Percentiles rank a stretch among this genome's conserved stretches.
phyloP scores from a whole-genome alignment of 2,888 invertebrate species.

The Eugnorisma glareosa region DNA sequence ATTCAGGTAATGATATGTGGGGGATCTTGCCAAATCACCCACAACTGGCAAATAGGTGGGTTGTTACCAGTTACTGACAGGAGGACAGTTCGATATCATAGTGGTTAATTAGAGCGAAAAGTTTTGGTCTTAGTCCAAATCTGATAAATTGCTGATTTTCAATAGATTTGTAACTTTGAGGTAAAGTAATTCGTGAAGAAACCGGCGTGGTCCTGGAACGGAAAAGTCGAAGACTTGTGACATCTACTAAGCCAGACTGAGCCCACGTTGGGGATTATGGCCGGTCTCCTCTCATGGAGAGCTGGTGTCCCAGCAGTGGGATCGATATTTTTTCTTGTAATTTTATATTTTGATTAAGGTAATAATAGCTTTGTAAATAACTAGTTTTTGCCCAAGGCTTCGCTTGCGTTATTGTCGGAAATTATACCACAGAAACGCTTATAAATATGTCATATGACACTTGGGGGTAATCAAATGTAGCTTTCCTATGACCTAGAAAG shows the following conservation, averaged over 20 bases:
- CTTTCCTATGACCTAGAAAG: too few relatives aligned
- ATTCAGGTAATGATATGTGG: neutral
- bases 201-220: neutral
- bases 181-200: neutral
- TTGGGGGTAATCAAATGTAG: too few relatives aligned
- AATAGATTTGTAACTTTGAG: neutral
- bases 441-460: too few relatives aligned
- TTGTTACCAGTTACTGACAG: conserved; percentile 7
- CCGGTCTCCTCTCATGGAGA: neutral
- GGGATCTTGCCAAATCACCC: conserved; percentile 2
- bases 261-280: neutral
- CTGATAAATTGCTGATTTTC: neutral
- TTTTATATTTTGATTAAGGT: neutral
- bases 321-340: neutral
- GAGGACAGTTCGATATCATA: neutral
- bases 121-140: neutral
- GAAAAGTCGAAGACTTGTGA: neutral
- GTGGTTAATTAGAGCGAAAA: neutral
- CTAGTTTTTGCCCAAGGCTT: neutral
- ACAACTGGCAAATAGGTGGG: conserved; percentile 9
- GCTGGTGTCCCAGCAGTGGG: neutral
- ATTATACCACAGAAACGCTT: too few relatives aligned
- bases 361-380: neutral
- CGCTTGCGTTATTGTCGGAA: too few relatives aligned
- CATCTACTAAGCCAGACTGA: neutral